These are phyloP conservation scores for Clupea harengus DNA, from an alignment of 2,113 vertebrate species.

Conservation along the genomic window DNA sequence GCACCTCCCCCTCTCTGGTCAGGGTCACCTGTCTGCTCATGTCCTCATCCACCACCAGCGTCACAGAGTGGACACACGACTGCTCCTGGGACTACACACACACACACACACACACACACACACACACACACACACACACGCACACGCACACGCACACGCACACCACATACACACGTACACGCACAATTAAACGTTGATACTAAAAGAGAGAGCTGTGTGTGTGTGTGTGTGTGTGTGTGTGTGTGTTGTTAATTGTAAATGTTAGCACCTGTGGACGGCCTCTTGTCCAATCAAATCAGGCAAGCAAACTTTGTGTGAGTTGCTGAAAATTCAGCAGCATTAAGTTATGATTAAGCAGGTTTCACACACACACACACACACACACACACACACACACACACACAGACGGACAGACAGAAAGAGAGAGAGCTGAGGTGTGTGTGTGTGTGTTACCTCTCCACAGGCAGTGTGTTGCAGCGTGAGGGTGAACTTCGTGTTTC, in stretches of 20 bases:
- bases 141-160: too few species aligned
- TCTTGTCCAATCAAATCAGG: too few species aligned
- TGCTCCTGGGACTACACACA: slow-evolving; percentile 78
- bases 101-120: slow-evolving; percentile 34
- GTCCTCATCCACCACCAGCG: slow-evolving; percentile 89
- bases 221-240: background rate
- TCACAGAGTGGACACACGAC: slow-evolving; percentile 90
- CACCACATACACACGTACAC: background rate
- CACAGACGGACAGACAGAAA: too few species aligned
- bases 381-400: too few species aligned
- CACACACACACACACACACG: background rate
- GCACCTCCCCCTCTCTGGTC: slow-evolving; percentile 83
- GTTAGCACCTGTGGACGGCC: too few species aligned
- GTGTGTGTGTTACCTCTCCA: slow-evolving; percentile 76
- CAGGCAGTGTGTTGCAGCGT: slow-evolving; percentile 89
- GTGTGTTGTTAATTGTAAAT: too few species aligned
- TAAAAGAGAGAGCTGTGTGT: too few species aligned
- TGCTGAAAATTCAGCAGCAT: too few species aligned
- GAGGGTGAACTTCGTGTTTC: slow-evolving; percentile 85
- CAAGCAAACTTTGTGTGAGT: too few species aligned
- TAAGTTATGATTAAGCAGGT: too few species aligned
- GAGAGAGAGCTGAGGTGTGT: background rate
- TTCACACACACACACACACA: too few species aligned
- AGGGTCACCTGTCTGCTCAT: slow-evolving; percentile 87
- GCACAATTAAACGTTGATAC: too few species aligned